A percentile compares a stretch with the other conserved stretches of the same genome.
Evolutionary conservation across 2,797 vertebrate species (phyloP).

Genomic region (Cryptoprocta ferox): DNA sequence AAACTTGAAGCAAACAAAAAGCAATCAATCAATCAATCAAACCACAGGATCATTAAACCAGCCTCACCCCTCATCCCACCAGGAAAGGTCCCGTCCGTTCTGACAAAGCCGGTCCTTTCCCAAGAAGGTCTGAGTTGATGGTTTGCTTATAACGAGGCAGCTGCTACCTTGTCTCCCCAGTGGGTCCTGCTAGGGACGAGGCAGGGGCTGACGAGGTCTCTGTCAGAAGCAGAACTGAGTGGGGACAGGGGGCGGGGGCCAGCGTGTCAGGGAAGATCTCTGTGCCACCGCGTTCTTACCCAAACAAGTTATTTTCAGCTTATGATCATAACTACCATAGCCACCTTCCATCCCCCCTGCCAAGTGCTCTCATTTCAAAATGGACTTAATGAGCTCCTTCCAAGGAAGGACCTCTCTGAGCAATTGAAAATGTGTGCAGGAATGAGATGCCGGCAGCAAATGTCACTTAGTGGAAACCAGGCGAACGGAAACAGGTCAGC

Average conservation of each 20-base stretch:
- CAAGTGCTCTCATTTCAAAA: background rate
- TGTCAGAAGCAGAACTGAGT: background rate
- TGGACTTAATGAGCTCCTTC: background rate
- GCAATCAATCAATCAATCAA: background rate
- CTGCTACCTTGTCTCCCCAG: background rate
- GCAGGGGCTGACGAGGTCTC: background rate
- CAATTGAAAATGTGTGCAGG: background rate
- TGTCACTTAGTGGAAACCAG: background rate
- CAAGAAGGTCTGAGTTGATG: accelerated
- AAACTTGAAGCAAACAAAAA: background rate
- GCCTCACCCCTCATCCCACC: no score
- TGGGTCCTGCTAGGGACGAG: accelerated
- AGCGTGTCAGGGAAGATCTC: background rate
- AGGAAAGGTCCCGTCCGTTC: accelerated
- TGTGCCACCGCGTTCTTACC: background rate
- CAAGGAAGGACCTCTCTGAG: background rate
- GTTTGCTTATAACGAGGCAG: background rate
- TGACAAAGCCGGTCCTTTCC: background rate
- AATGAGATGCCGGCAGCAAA: background rate
- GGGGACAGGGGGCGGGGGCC: background rate
- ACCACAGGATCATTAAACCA: background rate
- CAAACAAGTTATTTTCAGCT: background rate
- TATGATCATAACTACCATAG: background rate
- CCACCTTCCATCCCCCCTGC: background rate
- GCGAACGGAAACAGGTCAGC: background rate